A percentile compares a stretch with the other conserved stretches of the same genome.
These are phyloP conservation scores for Ridgeia piscesae DNA, from an alignment of 1,140 invertebrate genomes.

Conservation along the genomic window DNA sequence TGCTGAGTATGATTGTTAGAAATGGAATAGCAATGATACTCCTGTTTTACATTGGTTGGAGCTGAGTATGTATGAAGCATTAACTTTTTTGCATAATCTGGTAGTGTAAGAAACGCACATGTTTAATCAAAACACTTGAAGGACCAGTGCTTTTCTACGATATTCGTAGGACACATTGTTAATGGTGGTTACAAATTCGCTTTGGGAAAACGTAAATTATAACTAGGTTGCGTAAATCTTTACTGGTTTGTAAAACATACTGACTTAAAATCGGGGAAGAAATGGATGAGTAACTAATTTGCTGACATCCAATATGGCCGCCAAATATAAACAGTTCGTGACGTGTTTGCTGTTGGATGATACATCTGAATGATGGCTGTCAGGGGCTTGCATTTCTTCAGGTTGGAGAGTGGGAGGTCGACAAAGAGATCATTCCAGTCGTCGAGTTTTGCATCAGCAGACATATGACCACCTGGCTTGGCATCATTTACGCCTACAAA, in stretches of 20 bases:
- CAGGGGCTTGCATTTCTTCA: constrained; percentile 11
- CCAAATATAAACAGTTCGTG: background rate
- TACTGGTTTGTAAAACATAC: too few relatives aligned
- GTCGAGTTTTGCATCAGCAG: constrained; percentile 96
- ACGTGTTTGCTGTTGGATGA: constrained; percentile 14
- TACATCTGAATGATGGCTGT: too few relatives aligned
- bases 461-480: constrained; percentile 87
- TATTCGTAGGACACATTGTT: too few relatives aligned
- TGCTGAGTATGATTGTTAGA: background rate
- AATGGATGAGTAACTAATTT: too few relatives aligned
- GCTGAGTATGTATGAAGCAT: background rate
- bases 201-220: too few relatives aligned
- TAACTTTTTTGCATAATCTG: background rate
- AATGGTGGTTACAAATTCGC: too few relatives aligned
- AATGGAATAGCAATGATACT: background rate
- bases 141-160: background rate
- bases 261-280: too few relatives aligned
- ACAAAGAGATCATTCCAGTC: constrained; percentile 46
- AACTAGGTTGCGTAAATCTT: too few relatives aligned
- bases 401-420: constrained; percentile 21
- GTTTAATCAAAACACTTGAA: constrained; percentile 34
- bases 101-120: background rate
- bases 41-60: background rate
- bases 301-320: background rate
- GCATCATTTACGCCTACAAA: constrained; percentile 95